Evolutionary conservation across 2,113 vertebrate species (phyloP).

Genomic region (Chiloscyllium plagiosum): DNA sequence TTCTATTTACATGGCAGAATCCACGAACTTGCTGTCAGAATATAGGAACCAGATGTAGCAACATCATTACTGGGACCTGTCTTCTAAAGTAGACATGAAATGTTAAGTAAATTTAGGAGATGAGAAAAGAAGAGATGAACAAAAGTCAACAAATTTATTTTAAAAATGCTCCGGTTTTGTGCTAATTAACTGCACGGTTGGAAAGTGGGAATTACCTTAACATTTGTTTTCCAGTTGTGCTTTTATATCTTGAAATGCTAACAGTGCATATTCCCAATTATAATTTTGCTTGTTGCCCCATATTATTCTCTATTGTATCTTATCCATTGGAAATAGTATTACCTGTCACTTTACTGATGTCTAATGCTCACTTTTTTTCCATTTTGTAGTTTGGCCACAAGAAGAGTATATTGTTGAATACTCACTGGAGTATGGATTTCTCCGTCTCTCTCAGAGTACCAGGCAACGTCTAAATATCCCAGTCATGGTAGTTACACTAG

Average conservation of each 20-base stretch:
- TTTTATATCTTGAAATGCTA: neutral
- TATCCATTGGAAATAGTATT: neutral
- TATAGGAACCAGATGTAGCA: neutral
- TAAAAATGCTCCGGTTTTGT: neutral
- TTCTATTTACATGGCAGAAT: neutral
- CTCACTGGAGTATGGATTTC: constrained; percentile 88
- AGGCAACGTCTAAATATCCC: constrained; percentile 91
- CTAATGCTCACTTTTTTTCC: neutral
- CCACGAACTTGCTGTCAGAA: neutral
- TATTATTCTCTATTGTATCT: neutral
- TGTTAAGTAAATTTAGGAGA: neutral
- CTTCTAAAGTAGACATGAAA: neutral
- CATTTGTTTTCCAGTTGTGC: neutral
- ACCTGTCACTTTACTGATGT: neutral
- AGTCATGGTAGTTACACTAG: constrained; percentile 93
- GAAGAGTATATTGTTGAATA: constrained; percentile 97
- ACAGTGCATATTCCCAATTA: neutral
- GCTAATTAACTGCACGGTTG: neutral
- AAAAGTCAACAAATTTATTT: neutral
- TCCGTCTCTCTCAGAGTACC: constrained; percentile 87
- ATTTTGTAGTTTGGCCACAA: constrained; percentile 77
- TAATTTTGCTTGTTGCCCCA: neutral
- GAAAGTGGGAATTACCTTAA: neutral
- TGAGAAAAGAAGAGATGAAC: neutral
- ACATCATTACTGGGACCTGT: neutral